Evolutionary conservation across 1,140 invertebrate species (phyloP), one percentile per base, ranked within the genome.

Genomic region (Temnothorax curvispinosus): DNA sequence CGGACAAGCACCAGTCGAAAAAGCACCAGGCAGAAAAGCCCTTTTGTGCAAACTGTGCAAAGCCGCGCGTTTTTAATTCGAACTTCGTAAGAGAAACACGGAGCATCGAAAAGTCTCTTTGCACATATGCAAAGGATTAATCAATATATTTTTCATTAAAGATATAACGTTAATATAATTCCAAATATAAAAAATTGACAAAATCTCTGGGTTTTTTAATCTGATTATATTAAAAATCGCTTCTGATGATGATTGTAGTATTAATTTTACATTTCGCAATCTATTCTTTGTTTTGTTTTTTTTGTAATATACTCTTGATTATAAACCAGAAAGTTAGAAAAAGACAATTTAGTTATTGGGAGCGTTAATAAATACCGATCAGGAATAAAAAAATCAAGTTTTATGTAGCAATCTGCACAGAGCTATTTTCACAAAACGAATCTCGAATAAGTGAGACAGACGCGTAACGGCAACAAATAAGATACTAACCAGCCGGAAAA

Each of bases 391-490:
- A 32, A 75, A 35, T 35, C 27, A 18, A 56, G 50, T 54, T 18
- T 54, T 6, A 27, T 21, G 3, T 41, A 60, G 38, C 6, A 76
- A 32, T 60, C 15, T 76, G 8, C 54, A 3, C 52, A 18, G 1
- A 27, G 21, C n/a, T 44, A 41, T 76, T 76, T 60, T 56, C 54
- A 76, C 7, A 76, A n/a, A 32, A 32, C 7, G 76, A 35, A 21
- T 67, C 32, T 81, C 21, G 15, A 41, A 69, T 47, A 69, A 72
- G 27, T 54, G 6, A 80, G 38, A 35, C 41, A 38, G 18, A 50
- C 15, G 47, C 47, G 15, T n/a, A 81, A 56, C 64, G 65, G 50
- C 78, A 72, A 44, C 21, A 72, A 71, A 56, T 7, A 18, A 81
- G 47, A 56, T 71, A 58, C 21, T 41, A 44, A 81, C 65, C 38